Evolutionary conservation across 2,113 vertebrate genomes (phyloP).

Genomic region (Cepphus grylle): DNA sequence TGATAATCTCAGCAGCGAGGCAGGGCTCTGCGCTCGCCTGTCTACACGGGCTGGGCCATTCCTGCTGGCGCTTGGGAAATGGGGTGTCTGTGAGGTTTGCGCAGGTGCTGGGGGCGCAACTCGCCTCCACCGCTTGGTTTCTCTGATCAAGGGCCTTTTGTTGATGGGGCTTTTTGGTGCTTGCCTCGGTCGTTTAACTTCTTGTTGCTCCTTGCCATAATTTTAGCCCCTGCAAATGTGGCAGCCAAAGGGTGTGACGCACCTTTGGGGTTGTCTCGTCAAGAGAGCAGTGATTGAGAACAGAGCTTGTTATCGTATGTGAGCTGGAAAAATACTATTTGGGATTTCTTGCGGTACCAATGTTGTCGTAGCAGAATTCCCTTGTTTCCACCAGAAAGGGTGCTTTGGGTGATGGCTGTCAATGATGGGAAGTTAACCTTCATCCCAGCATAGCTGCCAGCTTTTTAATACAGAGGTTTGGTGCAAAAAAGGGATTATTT

Average conservation of each 20-base stretch:
- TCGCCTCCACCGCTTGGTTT: neutral
- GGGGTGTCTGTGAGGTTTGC: neutral
- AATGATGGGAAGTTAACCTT: neutral
- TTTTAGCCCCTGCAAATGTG: neutral
- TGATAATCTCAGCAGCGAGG: neutral
- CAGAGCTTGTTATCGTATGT: rapidly evolving
- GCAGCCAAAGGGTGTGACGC: neutral
- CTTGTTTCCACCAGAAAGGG: neutral
- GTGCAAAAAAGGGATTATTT: neutral
- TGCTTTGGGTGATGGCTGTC: neutral
- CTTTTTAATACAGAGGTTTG: neutral
- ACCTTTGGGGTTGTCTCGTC: neutral
- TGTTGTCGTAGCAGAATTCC: neutral
- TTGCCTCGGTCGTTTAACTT: neutral
- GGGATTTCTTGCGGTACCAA: neutral
- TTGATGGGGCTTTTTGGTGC: neutral
- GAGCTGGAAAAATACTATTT: neutral
- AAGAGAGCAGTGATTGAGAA: rapidly evolving
- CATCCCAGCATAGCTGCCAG: neutral
- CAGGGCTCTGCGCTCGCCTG: neutral
- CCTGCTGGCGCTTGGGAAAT: neutral
- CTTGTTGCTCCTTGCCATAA: neutral
- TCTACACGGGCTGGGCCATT: neutral
- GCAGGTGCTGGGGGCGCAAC: neutral
- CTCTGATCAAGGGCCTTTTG: neutral